Conservation (phyloP, 2,113 vertebrate genomes). For the Notarius lentiginosus region DNA sequence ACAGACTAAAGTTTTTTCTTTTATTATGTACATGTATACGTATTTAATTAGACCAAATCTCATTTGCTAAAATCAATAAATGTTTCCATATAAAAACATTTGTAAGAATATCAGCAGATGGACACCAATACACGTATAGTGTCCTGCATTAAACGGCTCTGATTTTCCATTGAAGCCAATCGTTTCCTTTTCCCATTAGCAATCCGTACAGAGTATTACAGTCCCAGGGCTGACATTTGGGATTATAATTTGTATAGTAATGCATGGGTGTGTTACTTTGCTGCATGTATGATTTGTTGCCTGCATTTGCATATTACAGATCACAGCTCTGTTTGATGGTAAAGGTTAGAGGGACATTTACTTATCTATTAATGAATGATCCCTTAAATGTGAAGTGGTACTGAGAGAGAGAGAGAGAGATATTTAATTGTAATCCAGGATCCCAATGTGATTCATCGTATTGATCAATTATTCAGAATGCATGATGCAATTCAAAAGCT, state of each 20-base stretch:
- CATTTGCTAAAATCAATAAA: background rate
- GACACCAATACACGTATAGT: background rate
- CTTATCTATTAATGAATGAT: slow-evolving; percentile 42
- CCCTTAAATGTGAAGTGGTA: slow-evolving; percentile 19
- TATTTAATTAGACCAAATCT: background rate
- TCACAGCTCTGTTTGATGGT: slow-evolving; percentile 43
- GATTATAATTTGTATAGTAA: slow-evolving; percentile 21
- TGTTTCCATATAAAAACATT: background rate
- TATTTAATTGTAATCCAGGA: slow-evolving; percentile 53
- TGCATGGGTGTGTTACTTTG: slow-evolving; percentile 19
- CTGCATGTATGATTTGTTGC: slow-evolving; percentile 18
- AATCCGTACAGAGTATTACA: background rate
- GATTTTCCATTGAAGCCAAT: background rate
- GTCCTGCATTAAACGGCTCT: background rate
- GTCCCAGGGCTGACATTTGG: background rate
- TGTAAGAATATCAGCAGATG: background rate
- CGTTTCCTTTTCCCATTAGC: background rate
- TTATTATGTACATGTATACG: background rate
- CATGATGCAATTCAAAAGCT: slow-evolving; percentile 49
- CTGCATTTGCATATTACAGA: slow-evolving; percentile 46
- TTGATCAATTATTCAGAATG: slow-evolving; percentile 71
- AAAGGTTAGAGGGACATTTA: slow-evolving; percentile 49
- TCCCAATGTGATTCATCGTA: slow-evolving; percentile 52
- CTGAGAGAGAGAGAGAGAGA: slow-evolving; percentile 25
- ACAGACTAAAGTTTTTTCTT: background rate